Evolutionary conservation across 1,140 invertebrate genomes (phyloP).

Genomic region (Liolophura sinensis): DNA sequence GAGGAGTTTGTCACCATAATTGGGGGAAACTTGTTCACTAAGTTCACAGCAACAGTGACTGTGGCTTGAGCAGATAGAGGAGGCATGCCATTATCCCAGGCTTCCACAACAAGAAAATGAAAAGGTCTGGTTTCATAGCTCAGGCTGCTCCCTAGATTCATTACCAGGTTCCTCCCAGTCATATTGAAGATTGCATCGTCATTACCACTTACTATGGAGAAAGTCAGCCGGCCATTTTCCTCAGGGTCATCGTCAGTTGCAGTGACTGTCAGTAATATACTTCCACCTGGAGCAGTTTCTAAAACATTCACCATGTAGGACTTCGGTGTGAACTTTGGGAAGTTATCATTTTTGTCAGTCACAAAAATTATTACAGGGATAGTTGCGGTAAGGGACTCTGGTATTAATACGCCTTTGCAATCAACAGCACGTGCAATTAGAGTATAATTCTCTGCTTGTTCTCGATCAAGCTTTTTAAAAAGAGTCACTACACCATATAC

Average conservation of each 20-base stretch:
- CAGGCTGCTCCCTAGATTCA: constrained; percentile 10
- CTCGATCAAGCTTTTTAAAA: constrained; percentile 67
- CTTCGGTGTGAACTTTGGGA: constrained; percentile 29
- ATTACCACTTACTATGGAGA: constrained; percentile 17
- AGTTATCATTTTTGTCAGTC: constrained; percentile 36
- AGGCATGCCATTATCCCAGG: constrained; percentile 23
- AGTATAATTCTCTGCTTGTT: constrained; percentile 75
- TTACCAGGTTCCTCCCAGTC: not conserved
- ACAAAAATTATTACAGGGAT: constrained; percentile 27
- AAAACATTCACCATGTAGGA: constrained; percentile 22
- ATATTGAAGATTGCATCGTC: constrained; percentile 16
- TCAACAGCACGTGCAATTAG: constrained; percentile 72
- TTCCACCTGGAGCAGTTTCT: constrained; percentile 24
- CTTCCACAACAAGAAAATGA: constrained; percentile 19
- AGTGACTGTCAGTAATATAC: constrained; percentile 23
- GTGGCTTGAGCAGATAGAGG: constrained; percentile 17
- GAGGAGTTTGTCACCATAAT: constrained; percentile 12
- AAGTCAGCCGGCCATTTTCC: constrained; percentile 12
- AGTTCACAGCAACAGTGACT: constrained; percentile 25
- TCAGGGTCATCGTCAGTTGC: constrained; percentile 28
- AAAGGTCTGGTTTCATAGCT: constrained; percentile 24
- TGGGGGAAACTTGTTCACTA: constrained; percentile 29
- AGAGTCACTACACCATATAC: no score
- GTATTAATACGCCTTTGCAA: constrained; percentile 10
- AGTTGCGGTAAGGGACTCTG: constrained; percentile 14